phyloP scores from a whole-genome alignment of 2,113 vertebrate genomes.

The Psittacus erithacus region DNA sequence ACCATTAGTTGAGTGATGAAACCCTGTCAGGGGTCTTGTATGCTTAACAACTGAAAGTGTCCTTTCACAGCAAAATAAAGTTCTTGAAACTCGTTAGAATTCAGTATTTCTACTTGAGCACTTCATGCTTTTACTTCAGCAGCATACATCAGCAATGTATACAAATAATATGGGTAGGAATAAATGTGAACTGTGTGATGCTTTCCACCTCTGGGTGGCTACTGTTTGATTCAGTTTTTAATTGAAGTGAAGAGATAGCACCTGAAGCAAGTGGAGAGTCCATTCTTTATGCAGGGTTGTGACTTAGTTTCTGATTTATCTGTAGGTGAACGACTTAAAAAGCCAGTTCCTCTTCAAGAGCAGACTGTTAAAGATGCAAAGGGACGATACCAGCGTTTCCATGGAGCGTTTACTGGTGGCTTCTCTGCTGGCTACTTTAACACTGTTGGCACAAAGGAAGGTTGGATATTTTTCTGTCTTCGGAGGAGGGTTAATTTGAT shows the following conservation, averaged over 20 bases:
- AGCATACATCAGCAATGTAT: accelerated
- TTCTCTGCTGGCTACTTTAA: constrained; percentile 98
- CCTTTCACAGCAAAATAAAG: accelerated
- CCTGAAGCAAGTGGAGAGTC: background rate
- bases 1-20: background rate
- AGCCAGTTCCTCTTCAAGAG: constrained; percentile 89
- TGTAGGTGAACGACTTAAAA: constrained; percentile 86
- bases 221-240: background rate
- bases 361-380: constrained; percentile 96
- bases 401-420: constrained; percentile 95
- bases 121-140: background rate
- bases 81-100: background rate
- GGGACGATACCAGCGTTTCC: constrained; percentile 91
- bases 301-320: background rate
- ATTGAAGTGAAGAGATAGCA: accelerated
- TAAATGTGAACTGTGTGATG: background rate
- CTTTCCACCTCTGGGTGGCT: background rate
- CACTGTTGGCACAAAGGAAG: constrained; percentile 95
- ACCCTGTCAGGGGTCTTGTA: background rate
- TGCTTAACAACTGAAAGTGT: background rate
- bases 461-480: constrained; percentile 63
- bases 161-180: background rate
- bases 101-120: background rate
- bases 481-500: background rate
- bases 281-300: background rate